These are phyloP conservation scores for Panagrolaimus sp. DNA, from an alignment of 1,140 invertebrate genomes.

Conservation along the genomic window DNA sequence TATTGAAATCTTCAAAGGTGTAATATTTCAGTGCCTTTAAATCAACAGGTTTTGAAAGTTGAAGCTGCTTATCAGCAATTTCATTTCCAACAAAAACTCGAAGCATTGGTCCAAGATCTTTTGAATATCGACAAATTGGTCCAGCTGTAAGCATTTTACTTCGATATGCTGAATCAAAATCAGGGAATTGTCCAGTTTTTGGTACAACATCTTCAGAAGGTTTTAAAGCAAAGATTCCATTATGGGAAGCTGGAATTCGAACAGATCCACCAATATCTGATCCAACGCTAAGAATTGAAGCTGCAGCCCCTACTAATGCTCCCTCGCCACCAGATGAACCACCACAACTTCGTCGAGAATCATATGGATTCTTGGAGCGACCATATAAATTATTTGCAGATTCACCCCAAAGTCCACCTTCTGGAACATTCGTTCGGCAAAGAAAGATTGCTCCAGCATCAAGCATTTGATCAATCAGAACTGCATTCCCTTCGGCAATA, in stretches of 20 bases:
- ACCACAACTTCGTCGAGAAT: constrained; percentile 74
- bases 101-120: constrained; percentile 64
- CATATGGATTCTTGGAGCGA: constrained; percentile 78
- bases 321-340: constrained; percentile 62
- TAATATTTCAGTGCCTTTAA: constrained; percentile 46
- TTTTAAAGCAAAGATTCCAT: constrained; percentile 90
- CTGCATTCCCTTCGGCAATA: constrained; percentile 29
- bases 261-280: constrained; percentile 94
- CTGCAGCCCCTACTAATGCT: constrained; percentile 50
- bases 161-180: constrained; percentile 25
- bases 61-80: constrained; percentile 36
- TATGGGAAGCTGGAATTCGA: constrained; percentile 86
- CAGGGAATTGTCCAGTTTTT: constrained; percentile 28
- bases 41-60: constrained; percentile 44
- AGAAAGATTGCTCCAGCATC: constrained; percentile 72
- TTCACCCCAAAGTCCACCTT: constrained; percentile 73
- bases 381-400: constrained; percentile 79
- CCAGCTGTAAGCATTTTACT: constrained; percentile 37
- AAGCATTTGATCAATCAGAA: constrained; percentile 32
- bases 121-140: constrained; percentile 80
- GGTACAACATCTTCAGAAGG: constrained; percentile 67
- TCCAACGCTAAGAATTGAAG: constrained; percentile 75
- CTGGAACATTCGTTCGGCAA: constrained; percentile 76
- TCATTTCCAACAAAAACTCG: constrained; percentile 49
- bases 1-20: constrained; percentile 54